Evolutionary conservation across 2,797 vertebrate species (phyloP), one percentile per base, ranked within the genome.

Genomic region (Tympanoctomys barrerae): DNA sequence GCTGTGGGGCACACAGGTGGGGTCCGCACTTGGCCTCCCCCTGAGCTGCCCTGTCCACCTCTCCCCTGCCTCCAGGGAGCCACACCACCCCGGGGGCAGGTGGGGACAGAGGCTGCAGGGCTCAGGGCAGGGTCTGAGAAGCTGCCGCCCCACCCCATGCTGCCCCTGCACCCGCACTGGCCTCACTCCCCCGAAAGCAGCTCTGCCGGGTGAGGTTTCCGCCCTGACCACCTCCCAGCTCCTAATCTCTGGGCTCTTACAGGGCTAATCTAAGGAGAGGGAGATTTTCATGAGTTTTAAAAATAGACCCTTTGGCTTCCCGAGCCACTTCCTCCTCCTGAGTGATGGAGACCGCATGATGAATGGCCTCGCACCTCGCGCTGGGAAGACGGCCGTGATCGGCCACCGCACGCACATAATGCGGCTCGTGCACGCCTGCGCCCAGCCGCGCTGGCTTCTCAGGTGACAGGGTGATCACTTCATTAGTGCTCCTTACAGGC

Each of bases 291-390:
- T 1, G 0, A 2, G 22, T 3, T 52, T 54, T 77, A 77, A 24
- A 82, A 83, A n/a, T 52, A 64, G 78, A 77, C 22, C 21, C 59
- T 39, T 16, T 46, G 66, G 42, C 61, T 77, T 82, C 52, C 36
- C 6, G 14, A 70, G 39, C 52, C 61, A 28, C 64, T 61, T 86
- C 24, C 33, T 36, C 21, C 31, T 86, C 59, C 59, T 11, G 10
- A 21, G 84, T 9, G 46, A 13, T 12, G 0, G 19, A 54, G 36
- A 28, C 24, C 3, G 0, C 0, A 0, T 1, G 54, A 14, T 1
- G 31, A 2, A 31, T 0, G 8, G 24, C 31, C 42, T 2, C 3
- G 6, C 2, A 0, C 57, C 62, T 81, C 12, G 26, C 57, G 19
- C 61, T 0, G 18, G 11, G 1, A 8, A 39, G 90, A 7, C 24